Evolutionary conservation across 2,888 invertebrate species (phyloP), one percentile per base, ranked within the genome.

Genomic region (Prenolepis imparis): DNA sequence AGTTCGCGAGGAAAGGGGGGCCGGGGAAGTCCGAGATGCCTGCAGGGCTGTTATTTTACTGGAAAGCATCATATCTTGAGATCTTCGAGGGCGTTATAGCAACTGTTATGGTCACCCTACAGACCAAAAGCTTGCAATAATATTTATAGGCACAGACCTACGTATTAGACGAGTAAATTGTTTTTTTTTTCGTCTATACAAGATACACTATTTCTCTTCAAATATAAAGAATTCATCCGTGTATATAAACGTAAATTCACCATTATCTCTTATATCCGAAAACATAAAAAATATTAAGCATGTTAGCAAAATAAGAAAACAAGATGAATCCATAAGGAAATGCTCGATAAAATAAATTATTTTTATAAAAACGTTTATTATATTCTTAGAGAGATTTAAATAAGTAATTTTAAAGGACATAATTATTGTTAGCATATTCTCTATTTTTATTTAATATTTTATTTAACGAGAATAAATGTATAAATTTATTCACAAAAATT

Each of bases 31-130:
- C 85, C 77, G 82, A 85, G 87, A 88, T 89, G 87, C 90, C 91
- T 84, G 81, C 84, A 39, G 89, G 92, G 88, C 88, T 92, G 90
- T 92, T 92, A 91, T 92, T 91, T 91, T 87, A 89, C 89, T 87
- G 86, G 82, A 89, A 91, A 92, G 86, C 91, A 90, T 88, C 88
- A 84, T 88, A 91, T 90, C 90, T 87, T 83, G 80, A 91, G 90
- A 90, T 90, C 90, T 84, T 87, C 87, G 87, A 88, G 85, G 86
- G 72, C 72, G 80, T 89, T 87, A 81, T 85, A 84, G 88, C 82
- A 82, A 85, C 82, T 83, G 61, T 82, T 70, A 84, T 84, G 86
- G 86, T 89, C 84, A 81, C 64, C 86, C 82, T 28, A 70, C 24
- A 28, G 75, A 21, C 66, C 74, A 64, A 84, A 84, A 89, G 84